Conservation (phyloP, 1,140 invertebrate species). For the Leucophenga varia region DNA sequence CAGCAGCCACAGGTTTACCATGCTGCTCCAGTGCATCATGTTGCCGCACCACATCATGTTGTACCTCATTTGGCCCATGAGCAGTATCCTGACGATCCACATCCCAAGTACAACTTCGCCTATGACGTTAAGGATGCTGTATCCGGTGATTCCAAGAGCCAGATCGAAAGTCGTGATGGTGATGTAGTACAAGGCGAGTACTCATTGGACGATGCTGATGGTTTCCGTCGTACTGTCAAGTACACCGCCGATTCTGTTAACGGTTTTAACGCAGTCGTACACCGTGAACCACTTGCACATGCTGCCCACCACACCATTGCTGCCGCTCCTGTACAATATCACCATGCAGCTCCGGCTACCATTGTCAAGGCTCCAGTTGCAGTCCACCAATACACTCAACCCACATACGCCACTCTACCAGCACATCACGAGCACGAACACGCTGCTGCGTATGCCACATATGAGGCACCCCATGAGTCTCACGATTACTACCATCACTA, state of each 20-base stretch:
- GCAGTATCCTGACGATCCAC: conserved; percentile 56
- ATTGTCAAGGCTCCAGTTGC: conserved; percentile 24
- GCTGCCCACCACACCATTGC: conserved; percentile 33
- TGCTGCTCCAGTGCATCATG: conserved; percentile 8
- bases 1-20: conserved; percentile 27
- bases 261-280: conserved; percentile 57
- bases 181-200: conserved; percentile 59
- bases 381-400: conserved; percentile 18
- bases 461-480: conserved; percentile 37
- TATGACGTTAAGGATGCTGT: conserved; percentile 60
- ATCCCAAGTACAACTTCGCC: conserved; percentile 60
- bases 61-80: conserved; percentile 26
- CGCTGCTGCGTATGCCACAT: conserved; percentile 27
- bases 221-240: conserved; percentile 55
- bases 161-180: conserved; percentile 62
- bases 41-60: neutral
- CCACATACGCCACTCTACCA: conserved; percentile 18
- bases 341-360: conserved; percentile 28
- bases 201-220: conserved; percentile 54
- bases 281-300: conserved; percentile 55
- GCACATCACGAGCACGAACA: conserved; percentile 11
- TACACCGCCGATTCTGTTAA: conserved; percentile 56
- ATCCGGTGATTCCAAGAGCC: conserved; percentile 63
- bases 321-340: conserved; percentile 29
- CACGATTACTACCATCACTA: conserved; percentile 47